Base-by-base conservation (phyloP, 2,888 invertebrate species). In the Yponomeuta cagnagella region DNA sequence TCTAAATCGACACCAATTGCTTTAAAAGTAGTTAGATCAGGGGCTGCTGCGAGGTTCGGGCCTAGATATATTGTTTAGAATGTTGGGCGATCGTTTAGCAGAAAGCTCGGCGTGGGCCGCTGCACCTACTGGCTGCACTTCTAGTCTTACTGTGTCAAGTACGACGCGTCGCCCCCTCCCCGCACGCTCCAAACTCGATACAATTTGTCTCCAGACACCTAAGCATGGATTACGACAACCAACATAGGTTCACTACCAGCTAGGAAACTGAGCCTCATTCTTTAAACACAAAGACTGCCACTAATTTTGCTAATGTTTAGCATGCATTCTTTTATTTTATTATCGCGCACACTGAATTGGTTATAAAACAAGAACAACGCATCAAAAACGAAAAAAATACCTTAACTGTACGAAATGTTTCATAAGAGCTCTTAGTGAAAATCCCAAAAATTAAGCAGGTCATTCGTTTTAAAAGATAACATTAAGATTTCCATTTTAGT, bases 121-220 rank as follows among this genome's bases (percentile, higher is more conserved):
- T 89, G 91, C 91, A 90, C 89, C 90, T 90, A 91, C 90, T 15
- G 52, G 52, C 52, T 92, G 92, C 90, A 90, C 89, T 89, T 89
- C 90, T 89, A 90, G 90, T 87, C 88, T 92, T 91, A 92, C 91
- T 92, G 90, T 92, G 92, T 91, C 92, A 92, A 92, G 92, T 87
- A 92, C 92, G 88, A 91, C 91, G 85, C 83, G 87, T 85, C 86
- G 87, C 81, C 88, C 87, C 84, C 83, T 80, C 82, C 84, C 74
- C 82, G 79, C 82, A 75, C 77, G 73, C 74, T 74, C 74, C 75
- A 76, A 74, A 71, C 75, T 73, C 73, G 74, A 76, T 77, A 76
- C 79, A 78, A 78, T 82, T 83, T 82, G 83, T 82, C 83, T 81
- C 48, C 63, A 63, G 10, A 37, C 63, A 63, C 69, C 63, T 63